These are phyloP conservation scores for Ochlodes sylvanus DNA, from an alignment of 2,888 invertebrate genomes.

Conservation along the genomic window DNA sequence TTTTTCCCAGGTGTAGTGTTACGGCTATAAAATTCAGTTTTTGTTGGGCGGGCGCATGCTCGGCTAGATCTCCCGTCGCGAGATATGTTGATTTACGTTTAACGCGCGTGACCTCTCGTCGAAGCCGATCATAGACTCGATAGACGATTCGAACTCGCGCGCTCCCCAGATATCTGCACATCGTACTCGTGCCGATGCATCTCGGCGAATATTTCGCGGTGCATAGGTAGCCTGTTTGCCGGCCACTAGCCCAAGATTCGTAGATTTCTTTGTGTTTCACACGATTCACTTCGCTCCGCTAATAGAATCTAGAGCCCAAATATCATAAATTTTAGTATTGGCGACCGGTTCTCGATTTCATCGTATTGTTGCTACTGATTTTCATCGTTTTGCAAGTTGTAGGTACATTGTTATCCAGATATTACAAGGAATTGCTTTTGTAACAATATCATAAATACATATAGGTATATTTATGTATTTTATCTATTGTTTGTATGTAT, in stretches of 20 bases:
- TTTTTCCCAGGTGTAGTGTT: slow-evolving; percentile 79
- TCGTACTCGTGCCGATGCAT: slow-evolving; percentile 82
- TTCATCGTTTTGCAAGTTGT: slow-evolving; percentile 22
- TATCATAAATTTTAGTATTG: slow-evolving; percentile 48
- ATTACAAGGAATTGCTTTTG: neutral
- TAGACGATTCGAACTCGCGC: slow-evolving; percentile 80
- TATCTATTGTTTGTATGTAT: no score
- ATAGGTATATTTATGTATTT: no score
- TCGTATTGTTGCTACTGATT: slow-evolving; percentile 24
- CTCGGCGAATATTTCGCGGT: slow-evolving; percentile 81
- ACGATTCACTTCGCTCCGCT: slow-evolving; percentile 55
- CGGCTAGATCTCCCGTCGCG: slow-evolving; percentile 82
- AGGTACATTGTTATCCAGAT: neutral
- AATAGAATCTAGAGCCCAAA: slow-evolving; percentile 48
- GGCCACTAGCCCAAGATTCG: slow-evolving; percentile 70
- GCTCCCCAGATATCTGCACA: slow-evolving; percentile 77
- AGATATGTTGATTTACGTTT: slow-evolving; percentile 85
- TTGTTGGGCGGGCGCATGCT: slow-evolving; percentile 77
- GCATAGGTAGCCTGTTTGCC: slow-evolving; percentile 55
- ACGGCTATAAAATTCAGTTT: slow-evolving; percentile 81
- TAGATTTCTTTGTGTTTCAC: slow-evolving; percentile 77
- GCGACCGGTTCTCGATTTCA: slow-evolving; percentile 37
- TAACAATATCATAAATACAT: neutral
- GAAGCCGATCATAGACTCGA: slow-evolving; percentile 81
- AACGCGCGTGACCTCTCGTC: slow-evolving; percentile 83